phyloP scores from a whole-genome alignment of 2,888 invertebrate species.

The Pomacea canaliculata region DNA sequence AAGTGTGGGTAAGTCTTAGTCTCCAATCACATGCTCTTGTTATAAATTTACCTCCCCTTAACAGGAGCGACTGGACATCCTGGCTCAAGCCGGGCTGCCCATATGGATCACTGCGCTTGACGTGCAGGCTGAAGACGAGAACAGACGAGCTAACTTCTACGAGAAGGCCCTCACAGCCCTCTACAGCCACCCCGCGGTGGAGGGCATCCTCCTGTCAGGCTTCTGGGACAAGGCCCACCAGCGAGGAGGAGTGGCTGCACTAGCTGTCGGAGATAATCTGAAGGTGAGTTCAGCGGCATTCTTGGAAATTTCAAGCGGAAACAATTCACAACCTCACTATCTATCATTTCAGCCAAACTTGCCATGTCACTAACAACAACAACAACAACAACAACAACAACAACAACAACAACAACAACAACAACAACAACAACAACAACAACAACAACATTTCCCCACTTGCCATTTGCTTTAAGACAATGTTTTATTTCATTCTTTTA shows the following conservation, averaged over 20 bases:
- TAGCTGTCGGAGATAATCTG: constrained; percentile 29
- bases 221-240: constrained; percentile 30
- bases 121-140: constrained; percentile 33
- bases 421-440: no score
- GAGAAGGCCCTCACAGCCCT: constrained; percentile 28
- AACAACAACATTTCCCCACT: no score
- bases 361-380: not conserved
- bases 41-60: not conserved
- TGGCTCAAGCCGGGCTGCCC: constrained; percentile 40
- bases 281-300: constrained; percentile 2
- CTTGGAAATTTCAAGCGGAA: no score
- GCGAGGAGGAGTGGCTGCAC: constrained; percentile 5
- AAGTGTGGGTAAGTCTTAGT: no score
- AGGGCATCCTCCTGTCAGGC: constrained; percentile 31
- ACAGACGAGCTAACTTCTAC: constrained; percentile 27
- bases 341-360: no score
- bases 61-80: constrained; percentile 38
- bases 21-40: not conserved
- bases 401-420: no score
- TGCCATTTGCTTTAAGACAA: no score
- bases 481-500: no score
- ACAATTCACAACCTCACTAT: no score
- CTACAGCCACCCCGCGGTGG: constrained; percentile 31
- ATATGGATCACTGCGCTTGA: constrained; percentile 44
- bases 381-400: no score